Evolutionary conservation across 1,140 invertebrate genomes (phyloP), one percentile per base, ranked within the genome.

Genomic region (Centruroides sculpturatus): DNA sequence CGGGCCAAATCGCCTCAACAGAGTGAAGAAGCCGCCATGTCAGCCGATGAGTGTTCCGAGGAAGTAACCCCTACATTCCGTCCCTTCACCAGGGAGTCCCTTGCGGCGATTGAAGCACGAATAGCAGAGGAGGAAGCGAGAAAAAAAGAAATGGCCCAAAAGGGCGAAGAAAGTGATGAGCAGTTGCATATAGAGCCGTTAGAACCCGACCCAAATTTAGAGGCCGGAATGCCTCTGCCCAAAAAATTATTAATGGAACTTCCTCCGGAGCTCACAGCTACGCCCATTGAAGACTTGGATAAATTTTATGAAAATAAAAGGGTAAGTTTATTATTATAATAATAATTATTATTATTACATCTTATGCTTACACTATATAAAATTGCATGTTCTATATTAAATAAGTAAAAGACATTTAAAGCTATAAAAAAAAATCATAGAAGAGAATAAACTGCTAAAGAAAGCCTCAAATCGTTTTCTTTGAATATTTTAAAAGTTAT

Each of bases 11-110:
- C 41, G 41, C 41, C 41, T 41, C 41, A 41, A 41, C 8, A 41
- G 41, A 41, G 41, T 41, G 41, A 41, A 41, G 41, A 41, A 41
- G 41, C 41, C 41, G 41, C 51, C 51, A 64, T 64, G 64, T 65
- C 64, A 52, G 57, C 54, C 57, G 64, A 65, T 52, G 64, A 65
- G 41, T 54, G 60, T 57, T 65, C 64, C 55, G 72, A 72, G 66
- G 72, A 72, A 64, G 69, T 68, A 60, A 66, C 66, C 50, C 70
- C 69, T 59, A 65, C 67, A 61, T 97, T 96, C 87, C 86, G 87
- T 84, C 91, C 90, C 80, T 96, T 96, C 82, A 96, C 92, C 75
- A 83, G 91, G 79, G 92, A 96, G 80, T 94, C 92, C 78, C 81
- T 95, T 77, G 84, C 86, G 77, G 84, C 83, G 76, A 93, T 96